Base-by-base conservation (phyloP, 2,888 invertebrate genomes). In the Mythimna impura region DNA sequence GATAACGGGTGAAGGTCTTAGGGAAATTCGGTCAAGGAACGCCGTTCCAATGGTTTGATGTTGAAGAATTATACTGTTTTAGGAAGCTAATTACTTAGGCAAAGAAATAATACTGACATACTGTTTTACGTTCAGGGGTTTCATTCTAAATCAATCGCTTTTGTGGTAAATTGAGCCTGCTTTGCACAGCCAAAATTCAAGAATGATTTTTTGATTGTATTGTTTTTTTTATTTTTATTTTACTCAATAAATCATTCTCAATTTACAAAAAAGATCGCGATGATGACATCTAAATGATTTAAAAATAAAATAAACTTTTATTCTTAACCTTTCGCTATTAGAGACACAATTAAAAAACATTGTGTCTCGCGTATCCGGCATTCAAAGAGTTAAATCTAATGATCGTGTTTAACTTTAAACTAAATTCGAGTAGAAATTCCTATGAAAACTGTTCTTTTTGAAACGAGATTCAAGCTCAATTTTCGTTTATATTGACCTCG, bases 11-110 rank as follows among this genome's bases (percentile, higher is more conserved):
- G 71, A 34, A 73, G 40, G 34, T 62, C 75, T 25, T 75, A 14
- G 25, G 60, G 30, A 80, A 54, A 73, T 54, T 43, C 43, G 40
- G n/a, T 25, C 57, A 65, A 80, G 40, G 60, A 74, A 80, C 22
- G 30, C 30, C 63, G n/a, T 12, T 14, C 8, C 12, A 50, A 36
- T 10, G 22, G n/a, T n/a, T 52, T 25, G 12, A 17, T 47, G 22
- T 55, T 30, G 25, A 20, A 40, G 17, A 50, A 55, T 65, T 20
- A 30, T n/a, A n/a, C 9, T 43, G 3, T 50, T 34, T 57, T 25
- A 10, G 12, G 9, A 8, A 57, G 36, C 22, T 43, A 57, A 74
- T 62, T 73, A 47, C n/a, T 22, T 10, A 36, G 9, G 30, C 25
- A 34, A 25, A 14, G 1, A n/a, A 36, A 68, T 20, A 40, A 40